phyloP scores from a whole-genome alignment of 2,113 vertebrate genomes.

The Fregetta grallaria region DNA sequence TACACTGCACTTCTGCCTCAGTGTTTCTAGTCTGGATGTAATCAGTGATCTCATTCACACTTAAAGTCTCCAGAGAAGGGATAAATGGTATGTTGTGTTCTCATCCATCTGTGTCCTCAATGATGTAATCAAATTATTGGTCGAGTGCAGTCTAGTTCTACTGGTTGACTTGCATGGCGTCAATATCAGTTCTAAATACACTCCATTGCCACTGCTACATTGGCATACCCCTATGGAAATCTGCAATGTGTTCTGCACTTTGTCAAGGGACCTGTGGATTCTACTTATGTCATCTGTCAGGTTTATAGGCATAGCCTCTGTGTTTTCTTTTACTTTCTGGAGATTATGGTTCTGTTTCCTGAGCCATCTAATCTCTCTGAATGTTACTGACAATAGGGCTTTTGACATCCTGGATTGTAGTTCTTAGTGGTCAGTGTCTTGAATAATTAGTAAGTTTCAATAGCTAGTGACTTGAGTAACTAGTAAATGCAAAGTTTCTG shows the following conservation, averaged over 20 bases:
- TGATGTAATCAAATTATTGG: background rate
- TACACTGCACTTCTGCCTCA: background rate
- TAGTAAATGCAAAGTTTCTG: background rate
- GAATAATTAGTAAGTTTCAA: background rate
- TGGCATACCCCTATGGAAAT: background rate
- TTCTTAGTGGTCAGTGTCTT: background rate
- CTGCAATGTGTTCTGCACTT: background rate
- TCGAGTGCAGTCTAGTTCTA: background rate
- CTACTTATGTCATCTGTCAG: background rate
- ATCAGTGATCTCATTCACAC: conserved; percentile 49
- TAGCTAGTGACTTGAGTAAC: background rate
- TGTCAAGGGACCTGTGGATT: background rate
- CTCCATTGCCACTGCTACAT: background rate
- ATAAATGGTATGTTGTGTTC: background rate
- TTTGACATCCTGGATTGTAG: background rate
- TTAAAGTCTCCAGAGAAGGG: conserved; percentile 18
- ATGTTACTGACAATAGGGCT: background rate
- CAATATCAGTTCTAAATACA: background rate
- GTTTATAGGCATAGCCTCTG: background rate
- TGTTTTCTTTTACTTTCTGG: background rate
- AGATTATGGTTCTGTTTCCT: background rate
- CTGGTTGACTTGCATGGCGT: background rate
- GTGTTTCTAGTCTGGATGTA: conserved; percentile 38
- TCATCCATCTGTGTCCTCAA: conserved; percentile 13
- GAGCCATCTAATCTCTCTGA: background rate